Evolutionary conservation across 2,888 invertebrate species (phyloP).

Genomic region (Marasmarcha lunaedactyla): DNA sequence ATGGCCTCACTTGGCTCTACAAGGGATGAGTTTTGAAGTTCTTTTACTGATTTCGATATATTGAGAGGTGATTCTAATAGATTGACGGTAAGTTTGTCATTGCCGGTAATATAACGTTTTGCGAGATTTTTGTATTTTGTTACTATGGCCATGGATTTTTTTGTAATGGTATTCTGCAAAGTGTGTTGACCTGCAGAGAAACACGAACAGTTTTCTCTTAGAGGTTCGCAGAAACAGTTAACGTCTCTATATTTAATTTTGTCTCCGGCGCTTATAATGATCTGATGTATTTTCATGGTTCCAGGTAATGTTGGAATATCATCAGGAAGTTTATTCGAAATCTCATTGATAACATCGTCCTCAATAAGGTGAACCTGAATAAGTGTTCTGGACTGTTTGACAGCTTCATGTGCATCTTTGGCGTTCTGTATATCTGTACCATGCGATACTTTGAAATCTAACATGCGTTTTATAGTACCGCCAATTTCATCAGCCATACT

Average conservation of each 20-base stretch:
- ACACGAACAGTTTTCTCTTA: slow-evolving; percentile 7
- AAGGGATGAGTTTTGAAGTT: too few species aligned
- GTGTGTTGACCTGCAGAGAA: slow-evolving; percentile 3
- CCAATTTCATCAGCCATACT: slow-evolving; percentile 15
- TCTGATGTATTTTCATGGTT: slow-evolving; percentile 9
- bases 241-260: slow-evolving; percentile 9
- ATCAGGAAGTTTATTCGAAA: too few species aligned
- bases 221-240: slow-evolving; percentile 8
- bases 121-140: too few species aligned
- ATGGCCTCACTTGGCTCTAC: too few species aligned
- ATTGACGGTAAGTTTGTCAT: too few species aligned
- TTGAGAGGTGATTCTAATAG: too few species aligned
- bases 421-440: slow-evolving; percentile 4
- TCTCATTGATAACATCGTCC: too few species aligned
- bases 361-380: too few species aligned
- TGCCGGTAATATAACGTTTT: too few species aligned
- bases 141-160: too few species aligned
- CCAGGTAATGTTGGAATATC: background rate
- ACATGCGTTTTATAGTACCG: slow-evolving; percentile 11
- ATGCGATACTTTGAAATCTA: slow-evolving; percentile 6
- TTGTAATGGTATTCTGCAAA: background rate
- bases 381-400: too few species aligned
- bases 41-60: too few species aligned
- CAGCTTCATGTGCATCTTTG: slow-evolving; percentile 4
- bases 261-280: slow-evolving; percentile 5